These are phyloP conservation scores for Melangyna quadrimaculata DNA, from an alignment of 2,888 invertebrate genomes.

Conservation along the genomic window DNA sequence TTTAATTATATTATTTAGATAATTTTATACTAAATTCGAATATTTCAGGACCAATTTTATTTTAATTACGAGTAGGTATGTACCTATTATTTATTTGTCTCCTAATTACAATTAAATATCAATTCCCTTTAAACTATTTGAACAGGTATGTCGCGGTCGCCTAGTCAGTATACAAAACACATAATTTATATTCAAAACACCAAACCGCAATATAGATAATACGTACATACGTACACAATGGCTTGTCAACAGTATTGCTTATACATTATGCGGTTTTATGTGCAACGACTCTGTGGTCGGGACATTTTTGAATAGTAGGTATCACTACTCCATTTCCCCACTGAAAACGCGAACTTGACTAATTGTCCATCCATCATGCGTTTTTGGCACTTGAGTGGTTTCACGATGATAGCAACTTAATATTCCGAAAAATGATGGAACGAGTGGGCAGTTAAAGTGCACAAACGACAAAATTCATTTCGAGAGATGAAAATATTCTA, in stretches of 20 bases:
- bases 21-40: no score
- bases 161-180: no score
- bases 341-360: not conserved
- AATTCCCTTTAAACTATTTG: not conserved
- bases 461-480: slow-evolving; percentile 24
- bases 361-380: slow-evolving; percentile 32
- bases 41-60: no score
- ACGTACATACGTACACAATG: not conserved
- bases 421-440: slow-evolving; percentile 24
- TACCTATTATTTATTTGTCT: no score
- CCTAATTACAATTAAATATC: no score
- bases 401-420: slow-evolving; percentile 36
- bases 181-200: not conserved
- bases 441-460: not conserved
- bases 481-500: not conserved
- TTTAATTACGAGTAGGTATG: no score
- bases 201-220: not conserved
- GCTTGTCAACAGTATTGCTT: not conserved
- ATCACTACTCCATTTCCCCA: not conserved
- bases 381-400: slow-evolving; percentile 43
- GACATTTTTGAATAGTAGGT: no score
- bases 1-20: no score
- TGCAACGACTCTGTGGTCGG: not conserved
- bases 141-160: no score
- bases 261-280: not conserved